These are phyloP conservation scores for Nesidiocoris tenuis DNA, from an alignment of 2,888 invertebrate species.

Conservation along the genomic window DNA sequence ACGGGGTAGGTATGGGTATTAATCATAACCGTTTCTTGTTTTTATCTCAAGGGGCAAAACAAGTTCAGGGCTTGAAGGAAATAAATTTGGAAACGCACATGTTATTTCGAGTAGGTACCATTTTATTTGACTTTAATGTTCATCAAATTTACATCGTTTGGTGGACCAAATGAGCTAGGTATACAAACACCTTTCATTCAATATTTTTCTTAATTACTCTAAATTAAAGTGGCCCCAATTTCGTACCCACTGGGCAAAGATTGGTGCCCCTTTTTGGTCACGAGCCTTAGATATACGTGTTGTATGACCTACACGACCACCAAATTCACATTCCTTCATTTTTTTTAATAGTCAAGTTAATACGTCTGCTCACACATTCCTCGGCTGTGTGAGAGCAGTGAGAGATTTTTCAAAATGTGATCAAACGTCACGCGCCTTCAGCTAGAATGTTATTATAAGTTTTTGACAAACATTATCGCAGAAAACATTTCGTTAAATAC, in stretches of 20 bases:
- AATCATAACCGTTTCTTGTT: no score
- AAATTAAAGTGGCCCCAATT: conserved; percentile 39
- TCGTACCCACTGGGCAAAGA: conserved; percentile 39
- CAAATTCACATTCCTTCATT: conserved; percentile 2
- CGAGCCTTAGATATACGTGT: conserved; percentile 29
- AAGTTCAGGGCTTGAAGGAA: no score
- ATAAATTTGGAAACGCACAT: no score
- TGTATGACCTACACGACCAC: conserved; percentile 13
- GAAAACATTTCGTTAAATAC: no score
- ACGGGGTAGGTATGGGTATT: no score
- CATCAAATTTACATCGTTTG: conserved; percentile 20
- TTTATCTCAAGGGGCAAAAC: no score
- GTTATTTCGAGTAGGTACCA: no score
- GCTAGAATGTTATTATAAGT: neutral
- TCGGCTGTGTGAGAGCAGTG: no score
- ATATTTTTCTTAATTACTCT: neutral
- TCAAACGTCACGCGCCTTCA: neutral
- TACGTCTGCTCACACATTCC: no score
- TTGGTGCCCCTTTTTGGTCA: conserved; percentile 35
- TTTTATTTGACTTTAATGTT: conserved; percentile 36
- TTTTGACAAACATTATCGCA: conserved; percentile 10
- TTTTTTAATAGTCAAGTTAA: conserved; percentile 8
- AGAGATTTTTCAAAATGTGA: no score
- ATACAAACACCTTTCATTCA: conserved; percentile 33
- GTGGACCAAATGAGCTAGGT: conserved; percentile 38